Base-by-base conservation (phyloP, 2,113 vertebrate species). In the Periophthalmodon schlosseri region DNA sequence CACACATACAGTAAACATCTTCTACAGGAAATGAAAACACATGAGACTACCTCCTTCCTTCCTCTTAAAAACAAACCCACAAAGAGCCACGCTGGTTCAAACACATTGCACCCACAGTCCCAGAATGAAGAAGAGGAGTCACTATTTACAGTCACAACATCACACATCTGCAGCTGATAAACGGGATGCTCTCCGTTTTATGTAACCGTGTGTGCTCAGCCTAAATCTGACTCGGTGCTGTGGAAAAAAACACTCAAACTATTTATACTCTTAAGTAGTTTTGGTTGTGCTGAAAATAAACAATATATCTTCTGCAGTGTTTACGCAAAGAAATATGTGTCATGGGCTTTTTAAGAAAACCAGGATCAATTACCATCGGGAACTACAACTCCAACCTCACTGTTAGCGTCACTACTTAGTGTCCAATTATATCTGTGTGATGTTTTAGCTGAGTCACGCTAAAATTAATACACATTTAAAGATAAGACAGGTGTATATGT, bases 11-110 rank as follows among this genome's bases (percentile, higher is more conserved):
- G 61, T 21, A 60, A 28, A 60, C 14, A 60, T 60, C 57, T 60
- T 28, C 57, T 28, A 33, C 68, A 75, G 69, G 69, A 75, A 70
- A 76, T 11, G 39, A 33, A 74, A 74, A 39, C 24, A 71, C 10
- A 47, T 34, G 60, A 63, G 60, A 63, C 28, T 44, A 63, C 23
- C 68, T 50, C 67, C 69, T 49, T 54, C 36, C 65, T 75, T 18
- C 57, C 72, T 20, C 54, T 15, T 60, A 18, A 16, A 69, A 57
- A 69, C 74, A 70, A 70, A 66, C 3, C 6, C 4, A 68, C 60
- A 52, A 70, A 61, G 2, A 16, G 46, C 3, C 7, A 47, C 33
- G n/a, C 54, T 34, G 0, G 24, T 58, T 47, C 60, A 52, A 75
- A 80, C 54, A 6, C 16, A 73, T 34, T 14, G 50, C 52, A 4